phyloP scores from a whole-genome alignment of 2,797 vertebrate species.

The Chelonia mydas region DNA sequence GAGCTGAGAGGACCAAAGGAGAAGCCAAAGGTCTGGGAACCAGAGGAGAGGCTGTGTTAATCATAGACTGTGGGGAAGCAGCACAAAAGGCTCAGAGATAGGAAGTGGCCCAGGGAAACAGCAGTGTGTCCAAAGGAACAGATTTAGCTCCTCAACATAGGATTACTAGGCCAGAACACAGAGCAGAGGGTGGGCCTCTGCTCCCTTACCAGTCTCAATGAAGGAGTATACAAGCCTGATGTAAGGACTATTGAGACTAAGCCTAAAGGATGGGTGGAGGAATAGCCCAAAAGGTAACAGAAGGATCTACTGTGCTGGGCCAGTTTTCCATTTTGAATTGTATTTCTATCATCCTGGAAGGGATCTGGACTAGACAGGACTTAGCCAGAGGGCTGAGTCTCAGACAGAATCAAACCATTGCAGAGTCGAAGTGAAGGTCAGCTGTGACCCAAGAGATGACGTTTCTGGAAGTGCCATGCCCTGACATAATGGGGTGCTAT shows the following conservation, averaged over 20 bases:
- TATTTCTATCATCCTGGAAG: too few relatives aligned
- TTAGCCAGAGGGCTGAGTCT: neutral
- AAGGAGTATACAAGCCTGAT: too few relatives aligned
- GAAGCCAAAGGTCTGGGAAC: neutral
- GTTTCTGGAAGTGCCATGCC: neutral
- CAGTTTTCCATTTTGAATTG: too few relatives aligned
- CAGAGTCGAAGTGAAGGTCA: neutral
- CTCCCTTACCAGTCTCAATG: too few relatives aligned
- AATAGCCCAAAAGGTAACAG: too few relatives aligned
- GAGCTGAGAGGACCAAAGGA: neutral
- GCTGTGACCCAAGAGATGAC: neutral
- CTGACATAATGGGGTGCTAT: neutral
- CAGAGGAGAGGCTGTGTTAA: neutral
- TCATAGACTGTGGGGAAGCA: neutral
- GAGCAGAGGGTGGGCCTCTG: too few relatives aligned
- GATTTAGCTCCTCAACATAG: neutral
- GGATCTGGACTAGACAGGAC: too few relatives aligned
- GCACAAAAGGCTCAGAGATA: neutral
- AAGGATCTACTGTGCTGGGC: too few relatives aligned
- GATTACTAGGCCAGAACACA: too few relatives aligned
- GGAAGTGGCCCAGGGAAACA: neutral
- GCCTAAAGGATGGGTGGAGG: too few relatives aligned
- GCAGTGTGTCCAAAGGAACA: neutral
- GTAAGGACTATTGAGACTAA: too few relatives aligned
- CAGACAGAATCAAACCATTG: neutral